phyloP scores from a whole-genome alignment of 30 jellyfish, hydroid and myxozoan species.

The Hydractinia symbiolongicarpus region DNA sequence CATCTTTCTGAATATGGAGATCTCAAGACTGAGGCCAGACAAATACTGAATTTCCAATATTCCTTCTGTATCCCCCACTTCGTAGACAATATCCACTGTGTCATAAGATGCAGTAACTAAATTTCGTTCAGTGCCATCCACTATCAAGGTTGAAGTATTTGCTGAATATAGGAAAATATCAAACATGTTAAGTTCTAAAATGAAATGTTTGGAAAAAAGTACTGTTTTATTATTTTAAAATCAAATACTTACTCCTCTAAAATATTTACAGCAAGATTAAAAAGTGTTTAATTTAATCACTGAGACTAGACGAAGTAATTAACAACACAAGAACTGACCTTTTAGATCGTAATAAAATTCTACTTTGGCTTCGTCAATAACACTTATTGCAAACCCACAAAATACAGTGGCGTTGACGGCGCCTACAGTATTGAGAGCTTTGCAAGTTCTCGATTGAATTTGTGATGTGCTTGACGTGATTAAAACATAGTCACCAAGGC shows the following conservation, averaged over 20 bases:
- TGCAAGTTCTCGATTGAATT: conserved; percentile 40
- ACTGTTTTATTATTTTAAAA: neutral
- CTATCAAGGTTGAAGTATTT: neutral
- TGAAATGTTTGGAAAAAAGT: neutral
- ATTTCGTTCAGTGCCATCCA: neutral
- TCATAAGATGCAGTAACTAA: conserved; percentile 1
- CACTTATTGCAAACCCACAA: conserved; percentile 43
- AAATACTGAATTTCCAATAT: conserved; percentile 3
- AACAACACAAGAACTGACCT: conserved; percentile 18
- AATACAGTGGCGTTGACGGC: conserved; percentile 45
- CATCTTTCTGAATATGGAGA: conserved; percentile 19
- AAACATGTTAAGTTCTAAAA: neutral
- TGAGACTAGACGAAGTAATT: neutral
- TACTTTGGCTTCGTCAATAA: conserved; percentile 22
- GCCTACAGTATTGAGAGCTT: conserved; percentile 17
- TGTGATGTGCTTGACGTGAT: conserved; percentile 27
- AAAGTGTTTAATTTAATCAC: too few relatives aligned
- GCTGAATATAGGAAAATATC: neutral
- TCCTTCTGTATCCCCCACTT: neutral
- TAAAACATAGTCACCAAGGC: conserved; percentile 80
- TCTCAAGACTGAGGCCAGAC: conserved; percentile 35
- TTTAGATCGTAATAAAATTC: conserved; percentile 38
- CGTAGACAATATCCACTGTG: conserved; percentile 4
- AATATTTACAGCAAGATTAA: too few relatives aligned
- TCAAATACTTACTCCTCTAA: too few relatives aligned